Evolutionary conservation across 2,888 invertebrate species (phyloP), one percentile per base, ranked within the genome.

Genomic region (Sipha maydis): DNA sequence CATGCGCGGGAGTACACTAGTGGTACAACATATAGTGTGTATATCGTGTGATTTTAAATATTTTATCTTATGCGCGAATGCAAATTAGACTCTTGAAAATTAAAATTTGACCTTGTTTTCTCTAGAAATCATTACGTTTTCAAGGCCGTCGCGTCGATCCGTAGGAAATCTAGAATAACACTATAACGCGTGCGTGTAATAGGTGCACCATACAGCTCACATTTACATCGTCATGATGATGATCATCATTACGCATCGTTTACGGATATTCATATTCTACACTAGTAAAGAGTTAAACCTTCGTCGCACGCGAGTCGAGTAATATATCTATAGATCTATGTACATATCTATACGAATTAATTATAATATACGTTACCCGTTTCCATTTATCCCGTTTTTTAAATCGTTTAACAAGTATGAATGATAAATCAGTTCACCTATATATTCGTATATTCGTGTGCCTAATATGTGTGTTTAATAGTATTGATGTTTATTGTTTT

Each of bases 71-170:
- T 25, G 21, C 4, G 7, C 7, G 61, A 7, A 41, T 61, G 21
- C 3, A 9, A 19, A 25, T 19, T 21, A 9, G 61, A 8, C 61
- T 21, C 2, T 61, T 61, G 21, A 21, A 7, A 61, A 61, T 61
- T 25, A 3, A 31, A 14, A 25, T 54, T 19, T 25, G 56, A 75
- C 83, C 75, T 83, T 34, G 83, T 75, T 83, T 83, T 83, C 17
- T 34, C 71, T 14, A 14, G 21, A 54, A 83, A 34, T 56, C 73
- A 34, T 56, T n/a, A 54, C 38, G n/a, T 38, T 75, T 75, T 3
- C 83, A 83, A 83, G 83, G 75, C 19, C 56, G 19, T 8, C 5
- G 25, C 25, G n/a, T 21, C 48, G 38, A 48, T 25, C 31, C 71
- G 17, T 71, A 31, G 28, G 4, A 31, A 17, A 71, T 31, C 14